phyloP scores from a whole-genome alignment of 2,797 vertebrate genomes.

The Gadopsis marmoratus region DNA sequence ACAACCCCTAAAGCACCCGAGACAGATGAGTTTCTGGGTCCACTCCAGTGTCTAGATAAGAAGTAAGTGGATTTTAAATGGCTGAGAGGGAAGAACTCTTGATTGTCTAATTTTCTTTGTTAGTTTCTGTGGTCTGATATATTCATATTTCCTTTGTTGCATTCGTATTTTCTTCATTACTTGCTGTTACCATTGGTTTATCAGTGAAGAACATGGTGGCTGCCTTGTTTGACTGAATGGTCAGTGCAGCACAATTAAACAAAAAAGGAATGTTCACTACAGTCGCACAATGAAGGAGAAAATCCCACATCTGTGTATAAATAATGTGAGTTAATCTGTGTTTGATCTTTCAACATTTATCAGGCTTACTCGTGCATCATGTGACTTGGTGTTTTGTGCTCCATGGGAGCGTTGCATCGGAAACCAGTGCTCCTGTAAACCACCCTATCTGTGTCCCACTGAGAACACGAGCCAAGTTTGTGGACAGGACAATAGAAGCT shows the following conservation, averaged over 20 bases:
- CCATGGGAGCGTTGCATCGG: conserved; percentile 89
- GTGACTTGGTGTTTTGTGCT: conserved; percentile 90
- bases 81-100: background rate
- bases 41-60: conserved; percentile 79
- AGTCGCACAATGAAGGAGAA: background rate
- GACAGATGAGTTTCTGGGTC: conserved; percentile 62
- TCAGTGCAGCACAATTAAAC: too few relatives aligned
- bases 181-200: background rate
- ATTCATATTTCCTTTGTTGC: background rate
- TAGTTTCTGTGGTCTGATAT: background rate
- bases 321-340: background rate
- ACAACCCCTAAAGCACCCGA: rapidly evolving
- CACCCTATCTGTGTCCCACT: conserved; percentile 89
- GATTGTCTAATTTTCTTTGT: background rate
- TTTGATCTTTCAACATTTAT: background rate
- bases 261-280: too few relatives aligned
- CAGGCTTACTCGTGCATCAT: conserved; percentile 85
- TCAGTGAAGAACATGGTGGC: background rate
- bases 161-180: too few relatives aligned
- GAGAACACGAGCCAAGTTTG: conserved; percentile 75
- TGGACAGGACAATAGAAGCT: conserved; percentile 58
- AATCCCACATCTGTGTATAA: background rate
- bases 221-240: too few relatives aligned
- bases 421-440: conserved; percentile 88
- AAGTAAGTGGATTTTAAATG: conserved; percentile 46